A percentile compares a stretch with the other conserved stretches of the same genome.
These are phyloP conservation scores for Tetramorium simillimum DNA, from an alignment of 1,140 invertebrate species.

Conservation along the genomic window DNA sequence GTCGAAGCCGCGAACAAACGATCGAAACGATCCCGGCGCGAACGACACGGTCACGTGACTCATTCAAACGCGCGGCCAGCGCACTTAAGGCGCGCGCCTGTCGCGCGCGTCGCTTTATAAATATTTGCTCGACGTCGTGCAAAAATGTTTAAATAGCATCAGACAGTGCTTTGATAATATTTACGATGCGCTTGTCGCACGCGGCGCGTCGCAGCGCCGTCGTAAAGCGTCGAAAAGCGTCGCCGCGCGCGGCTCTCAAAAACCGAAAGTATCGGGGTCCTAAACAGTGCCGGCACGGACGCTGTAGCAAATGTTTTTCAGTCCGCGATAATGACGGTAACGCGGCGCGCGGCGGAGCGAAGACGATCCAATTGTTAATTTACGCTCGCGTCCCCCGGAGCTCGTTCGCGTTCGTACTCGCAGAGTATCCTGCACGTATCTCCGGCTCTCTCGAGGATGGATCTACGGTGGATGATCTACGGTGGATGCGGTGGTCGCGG, in stretches of 20 bases:
- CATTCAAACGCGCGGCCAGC: not conserved
- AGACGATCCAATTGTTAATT: not conserved
- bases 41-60: not conserved
- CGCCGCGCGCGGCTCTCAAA: not conserved
- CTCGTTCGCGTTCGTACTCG: not conserved
- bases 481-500: too few species aligned
- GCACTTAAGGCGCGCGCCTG: not conserved
- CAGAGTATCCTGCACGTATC: too few species aligned
- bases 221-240: not conserved
- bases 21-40: not conserved
- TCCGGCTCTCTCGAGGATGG: too few species aligned
- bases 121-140: not conserved
- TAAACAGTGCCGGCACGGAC: too few species aligned
- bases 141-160: not conserved
- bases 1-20: not conserved
- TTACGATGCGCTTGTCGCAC: not conserved
- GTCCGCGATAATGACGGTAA: not conserved
- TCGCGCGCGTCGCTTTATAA: not conserved
- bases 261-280: not conserved
- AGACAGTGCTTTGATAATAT: not conserved
- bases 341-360: not conserved
- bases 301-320: not conserved
- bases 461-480: too few species aligned
- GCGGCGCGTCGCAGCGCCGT: not conserved
- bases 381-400: not conserved